Conservation (phyloP, 2,113 vertebrate species). For the Ranitomeya variabilis region DNA sequence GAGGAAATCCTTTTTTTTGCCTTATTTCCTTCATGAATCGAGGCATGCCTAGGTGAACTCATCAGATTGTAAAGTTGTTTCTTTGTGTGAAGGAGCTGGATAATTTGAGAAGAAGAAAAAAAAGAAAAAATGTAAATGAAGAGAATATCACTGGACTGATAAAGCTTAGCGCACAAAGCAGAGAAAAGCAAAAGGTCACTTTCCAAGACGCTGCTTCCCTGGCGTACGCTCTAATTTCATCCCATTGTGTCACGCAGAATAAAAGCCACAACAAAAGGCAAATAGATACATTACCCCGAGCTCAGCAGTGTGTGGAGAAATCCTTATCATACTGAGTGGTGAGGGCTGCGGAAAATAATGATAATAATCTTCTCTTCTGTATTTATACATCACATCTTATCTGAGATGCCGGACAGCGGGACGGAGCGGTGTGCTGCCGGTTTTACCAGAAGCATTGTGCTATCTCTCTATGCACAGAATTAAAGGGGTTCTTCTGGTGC, state of each 20-base stretch:
- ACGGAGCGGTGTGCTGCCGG: not conserved
- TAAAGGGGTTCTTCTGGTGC: too few species aligned
- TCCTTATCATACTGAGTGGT: slow-evolving; percentile 44
- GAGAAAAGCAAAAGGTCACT: slow-evolving; percentile 51
- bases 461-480: too few species aligned
- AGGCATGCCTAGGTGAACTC: slow-evolving; percentile 11
- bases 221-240: slow-evolving; percentile 45
- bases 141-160: slow-evolving; percentile 47
- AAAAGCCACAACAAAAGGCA: slow-evolving; percentile 51
- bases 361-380: slow-evolving; percentile 41
- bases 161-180: slow-evolving; percentile 37
- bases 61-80: slow-evolving; percentile 22
- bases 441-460: not conserved
- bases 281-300: slow-evolving; percentile 52
- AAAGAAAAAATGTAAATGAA: slow-evolving; percentile 54
- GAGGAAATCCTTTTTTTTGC: not conserved
- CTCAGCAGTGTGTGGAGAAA: slow-evolving; percentile 8
- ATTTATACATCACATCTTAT: slow-evolving; percentile 44
- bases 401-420: not conserved
- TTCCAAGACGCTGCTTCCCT: slow-evolving; percentile 38
- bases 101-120: slow-evolving; percentile 41
- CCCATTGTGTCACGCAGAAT: slow-evolving; percentile 49
- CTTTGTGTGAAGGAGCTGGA: slow-evolving; percentile 36
- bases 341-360: slow-evolving; percentile 31
- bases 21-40: not conserved